Percentiles rank a stretch among this genome's conserved stretches.
These are phyloP conservation scores for Leucophora obtusa DNA, from an alignment of 2,888 invertebrate species.

Conservation along the genomic window DNA sequence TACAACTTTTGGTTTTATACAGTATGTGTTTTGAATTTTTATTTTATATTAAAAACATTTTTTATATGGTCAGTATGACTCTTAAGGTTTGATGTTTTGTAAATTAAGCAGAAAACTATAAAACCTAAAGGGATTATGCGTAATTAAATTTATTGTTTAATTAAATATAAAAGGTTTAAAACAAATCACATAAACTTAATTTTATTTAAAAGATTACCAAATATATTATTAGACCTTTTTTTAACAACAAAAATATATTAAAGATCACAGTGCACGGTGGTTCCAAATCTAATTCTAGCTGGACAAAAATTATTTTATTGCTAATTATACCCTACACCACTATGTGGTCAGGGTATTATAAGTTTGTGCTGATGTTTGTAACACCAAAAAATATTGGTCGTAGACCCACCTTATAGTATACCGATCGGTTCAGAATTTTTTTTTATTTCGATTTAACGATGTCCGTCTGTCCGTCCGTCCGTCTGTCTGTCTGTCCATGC, in stretches of 20 bases:
- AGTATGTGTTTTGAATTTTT: constrained; percentile 21
- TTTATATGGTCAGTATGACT: constrained; percentile 21
- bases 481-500: no score
- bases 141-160: constrained; percentile 18
- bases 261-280: no score
- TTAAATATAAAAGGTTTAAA: not conserved
- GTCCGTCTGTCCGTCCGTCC: no score
- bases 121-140: constrained; percentile 29
- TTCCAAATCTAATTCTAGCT: no score
- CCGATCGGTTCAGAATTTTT: no score
- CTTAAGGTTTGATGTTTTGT: constrained; percentile 26
- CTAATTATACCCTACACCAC: no score
- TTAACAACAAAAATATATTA: not conserved
- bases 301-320: no score
- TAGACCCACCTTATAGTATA: no score
- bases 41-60: constrained; percentile 3
- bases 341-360: no score
- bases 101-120: constrained; percentile 39
- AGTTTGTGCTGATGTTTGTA: no score
- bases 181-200: constrained; percentile 16
- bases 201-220: constrained; percentile 5
- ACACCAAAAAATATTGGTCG: no score
- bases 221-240: not conserved
- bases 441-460: no score
- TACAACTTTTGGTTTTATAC: constrained; percentile 17